Evolutionary conservation across 64 coral and sea anemone genomes (phyloP).

Genomic region (Porites lutea): DNA sequence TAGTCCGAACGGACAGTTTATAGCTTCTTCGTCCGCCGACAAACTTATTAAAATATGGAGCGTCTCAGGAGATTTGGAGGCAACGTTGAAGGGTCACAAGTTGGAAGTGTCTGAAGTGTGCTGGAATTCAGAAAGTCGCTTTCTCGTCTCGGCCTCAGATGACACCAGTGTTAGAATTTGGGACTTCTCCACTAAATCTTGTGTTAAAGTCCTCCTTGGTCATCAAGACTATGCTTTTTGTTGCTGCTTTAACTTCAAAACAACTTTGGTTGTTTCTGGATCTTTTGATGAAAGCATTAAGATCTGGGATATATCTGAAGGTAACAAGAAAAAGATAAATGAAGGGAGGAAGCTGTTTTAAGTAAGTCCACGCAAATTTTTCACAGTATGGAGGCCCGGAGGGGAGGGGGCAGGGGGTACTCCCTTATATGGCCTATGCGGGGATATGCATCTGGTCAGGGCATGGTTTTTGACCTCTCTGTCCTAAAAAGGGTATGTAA

Average conservation of each 20-base stretch:
- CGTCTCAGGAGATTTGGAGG: slow-evolving; percentile 47
- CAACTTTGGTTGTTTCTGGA: slow-evolving; percentile 69
- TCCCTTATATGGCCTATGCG: too few relatives aligned
- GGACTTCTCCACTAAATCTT: slow-evolving; percentile 30
- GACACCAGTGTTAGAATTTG: slow-evolving; percentile 70
- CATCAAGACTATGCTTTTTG: slow-evolving; percentile 79
- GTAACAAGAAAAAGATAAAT: background rate
- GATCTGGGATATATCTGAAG: slow-evolving; percentile 65
- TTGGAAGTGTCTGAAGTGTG: slow-evolving; percentile 69
- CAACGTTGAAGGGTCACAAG: slow-evolving; percentile 67
- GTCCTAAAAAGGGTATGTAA: too few relatives aligned
- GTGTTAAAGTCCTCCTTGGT: slow-evolving; percentile 40
- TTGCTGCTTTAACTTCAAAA: slow-evolving; percentile 60
- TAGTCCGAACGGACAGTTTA: slow-evolving; percentile 59
- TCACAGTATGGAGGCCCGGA: too few relatives aligned
- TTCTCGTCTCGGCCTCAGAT: slow-evolving; percentile 72
- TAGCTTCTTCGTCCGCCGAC: slow-evolving; percentile 76
- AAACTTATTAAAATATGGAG: slow-evolving; percentile 78
- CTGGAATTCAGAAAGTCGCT: slow-evolving; percentile 59
- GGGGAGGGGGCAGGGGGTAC: too few relatives aligned
- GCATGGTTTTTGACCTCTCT: too few relatives aligned
- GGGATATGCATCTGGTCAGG: too few relatives aligned
- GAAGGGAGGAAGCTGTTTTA: background rate
- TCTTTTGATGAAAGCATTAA: slow-evolving; percentile 79
- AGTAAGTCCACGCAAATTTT: too few relatives aligned